Conservation (phyloP, 2,113 vertebrate genomes). For the Thymallus thymallus region DNA sequence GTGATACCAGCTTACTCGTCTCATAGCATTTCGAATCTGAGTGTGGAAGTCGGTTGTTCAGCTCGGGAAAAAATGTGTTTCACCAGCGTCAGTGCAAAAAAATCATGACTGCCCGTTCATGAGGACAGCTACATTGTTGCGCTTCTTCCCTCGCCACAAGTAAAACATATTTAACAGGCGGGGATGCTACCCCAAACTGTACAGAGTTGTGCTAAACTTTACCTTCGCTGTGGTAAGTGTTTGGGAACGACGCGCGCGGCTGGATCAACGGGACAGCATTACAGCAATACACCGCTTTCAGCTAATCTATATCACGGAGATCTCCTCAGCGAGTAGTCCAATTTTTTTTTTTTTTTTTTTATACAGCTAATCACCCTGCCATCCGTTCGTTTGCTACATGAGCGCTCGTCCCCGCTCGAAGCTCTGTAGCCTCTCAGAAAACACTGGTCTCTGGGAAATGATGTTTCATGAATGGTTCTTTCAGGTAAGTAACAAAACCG, state of each 20-base stretch:
- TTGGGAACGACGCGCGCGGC: conserved; percentile 35
- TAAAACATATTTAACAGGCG: conserved; percentile 12
- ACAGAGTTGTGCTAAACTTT: conserved; percentile 62
- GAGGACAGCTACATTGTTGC: not conserved
- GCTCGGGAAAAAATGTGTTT: no score
- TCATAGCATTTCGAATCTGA: no score
- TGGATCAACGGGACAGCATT: conserved; percentile 43
- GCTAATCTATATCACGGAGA: conserved; percentile 30
- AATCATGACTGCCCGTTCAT: no score
- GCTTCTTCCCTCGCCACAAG: not conserved
- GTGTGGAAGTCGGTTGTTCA: no score
- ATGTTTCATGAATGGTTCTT: conserved; percentile 42
- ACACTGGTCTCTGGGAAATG: conserved; percentile 66
- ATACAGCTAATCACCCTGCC: conserved; percentile 39
- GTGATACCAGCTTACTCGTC: no score
- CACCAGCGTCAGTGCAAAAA: no score
- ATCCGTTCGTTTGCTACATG: conserved; percentile 28
- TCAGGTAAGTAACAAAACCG: not conserved
- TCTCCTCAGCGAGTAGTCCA: conserved; percentile 33
- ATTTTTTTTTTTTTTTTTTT: not conserved
- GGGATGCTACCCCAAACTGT: conserved; percentile 30
- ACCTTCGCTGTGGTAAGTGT: conserved; percentile 54
- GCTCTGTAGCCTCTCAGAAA: conserved; percentile 34
- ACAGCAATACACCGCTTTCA: conserved; percentile 25
- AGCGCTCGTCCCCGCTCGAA: conserved; percentile 31